A percentile compares a stretch with the other conserved stretches of the same genome.
Conservation (phyloP, 2,888 invertebrate genomes). For the Deroplatys truncata region DNA sequence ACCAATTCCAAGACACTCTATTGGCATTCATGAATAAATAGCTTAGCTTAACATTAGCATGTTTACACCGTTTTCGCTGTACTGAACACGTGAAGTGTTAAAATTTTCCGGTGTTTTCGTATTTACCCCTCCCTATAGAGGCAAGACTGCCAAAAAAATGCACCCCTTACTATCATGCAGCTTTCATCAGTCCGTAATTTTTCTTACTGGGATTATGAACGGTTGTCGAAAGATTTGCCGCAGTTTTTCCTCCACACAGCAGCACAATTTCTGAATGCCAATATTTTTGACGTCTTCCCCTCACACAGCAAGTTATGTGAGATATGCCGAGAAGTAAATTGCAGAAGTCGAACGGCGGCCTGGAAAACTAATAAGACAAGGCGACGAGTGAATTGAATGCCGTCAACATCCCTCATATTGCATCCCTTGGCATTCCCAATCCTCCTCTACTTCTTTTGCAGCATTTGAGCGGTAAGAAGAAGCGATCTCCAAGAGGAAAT, state of each 20-base stretch:
- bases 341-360: background rate
- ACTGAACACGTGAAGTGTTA: too few species aligned
- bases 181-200: too few species aligned
- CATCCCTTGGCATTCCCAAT: background rate
- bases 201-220: background rate
- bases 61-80: too few species aligned
- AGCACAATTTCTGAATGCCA: background rate
- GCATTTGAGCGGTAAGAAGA: background rate
- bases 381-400: background rate
- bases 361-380: slow-evolving; percentile 11
- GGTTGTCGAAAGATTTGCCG: background rate
- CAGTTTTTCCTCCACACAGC: background rate
- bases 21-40: too few species aligned
- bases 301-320: background rate
- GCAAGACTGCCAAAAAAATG: too few species aligned
- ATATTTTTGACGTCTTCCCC: background rate
- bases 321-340: background rate
- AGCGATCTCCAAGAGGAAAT: background rate
- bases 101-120: too few species aligned
- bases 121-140: too few species aligned
- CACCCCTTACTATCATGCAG: too few species aligned
- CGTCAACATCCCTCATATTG: background rate
- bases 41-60: too few species aligned
- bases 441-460: background rate
- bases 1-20: too few species aligned